A percentile compares a stretch with the other conserved stretches of the same genome.
phyloP scores from a whole-genome alignment of 2,888 invertebrate genomes.

The Dynastes hyllus region DNA sequence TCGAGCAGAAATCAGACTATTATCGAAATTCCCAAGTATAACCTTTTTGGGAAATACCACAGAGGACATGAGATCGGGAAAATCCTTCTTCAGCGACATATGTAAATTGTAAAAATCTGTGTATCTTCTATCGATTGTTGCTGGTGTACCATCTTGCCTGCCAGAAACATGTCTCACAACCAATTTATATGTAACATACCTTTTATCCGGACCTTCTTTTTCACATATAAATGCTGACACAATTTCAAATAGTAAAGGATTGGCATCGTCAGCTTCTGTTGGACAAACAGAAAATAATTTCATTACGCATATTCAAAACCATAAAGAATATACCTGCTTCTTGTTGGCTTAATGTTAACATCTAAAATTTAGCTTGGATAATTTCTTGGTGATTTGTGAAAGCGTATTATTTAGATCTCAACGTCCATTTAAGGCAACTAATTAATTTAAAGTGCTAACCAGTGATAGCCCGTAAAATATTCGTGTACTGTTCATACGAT shows the following conservation, averaged over 20 bases:
- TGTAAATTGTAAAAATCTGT: constrained; percentile 82
- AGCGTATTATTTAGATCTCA: constrained; percentile 9
- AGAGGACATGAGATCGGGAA: constrained; percentile 73
- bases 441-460: not conserved
- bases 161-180: constrained; percentile 77
- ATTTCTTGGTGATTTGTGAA: not conserved
- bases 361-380: constrained; percentile 12
- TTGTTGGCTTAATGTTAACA: constrained; percentile 39
- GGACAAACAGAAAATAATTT: constrained; percentile 44
- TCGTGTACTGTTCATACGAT: not conserved
- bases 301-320: not conserved
- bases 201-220: constrained; percentile 77
- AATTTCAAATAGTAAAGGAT: constrained; percentile 78
- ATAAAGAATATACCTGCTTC: constrained; percentile 24
- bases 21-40: constrained; percentile 81
- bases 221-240: constrained; percentile 79
- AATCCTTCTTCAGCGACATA: constrained; percentile 76
- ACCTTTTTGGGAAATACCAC: constrained; percentile 81
- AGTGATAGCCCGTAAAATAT: not conserved
- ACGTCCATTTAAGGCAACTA: not conserved
- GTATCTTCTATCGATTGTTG: constrained; percentile 81
- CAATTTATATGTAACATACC: constrained; percentile 81
- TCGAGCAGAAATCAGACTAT: constrained; percentile 78
- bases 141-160: constrained; percentile 75
- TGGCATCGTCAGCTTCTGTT: constrained; percentile 60